Conservation (phyloP, 2,888 invertebrate species). For the Cremastinae sp. region DNA sequence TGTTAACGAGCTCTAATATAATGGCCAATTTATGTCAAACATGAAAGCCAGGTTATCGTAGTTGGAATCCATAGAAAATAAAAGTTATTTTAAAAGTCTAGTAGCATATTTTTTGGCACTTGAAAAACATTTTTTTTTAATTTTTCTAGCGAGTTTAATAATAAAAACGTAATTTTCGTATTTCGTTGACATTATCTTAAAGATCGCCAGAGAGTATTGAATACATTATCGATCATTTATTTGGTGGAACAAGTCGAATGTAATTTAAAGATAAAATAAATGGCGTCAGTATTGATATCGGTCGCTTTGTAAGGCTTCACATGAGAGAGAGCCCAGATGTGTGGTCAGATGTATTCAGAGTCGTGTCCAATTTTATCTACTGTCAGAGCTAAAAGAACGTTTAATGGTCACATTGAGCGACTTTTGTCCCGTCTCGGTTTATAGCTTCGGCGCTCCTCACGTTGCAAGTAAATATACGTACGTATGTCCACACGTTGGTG, state of each 20-base stretch:
- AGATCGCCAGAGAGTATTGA: too few relatives aligned
- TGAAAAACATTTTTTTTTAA: too few relatives aligned
- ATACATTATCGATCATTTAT: not conserved
- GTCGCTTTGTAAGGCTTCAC: slow-evolving; percentile 42
- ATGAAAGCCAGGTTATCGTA: too few relatives aligned
- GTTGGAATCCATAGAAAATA: too few relatives aligned
- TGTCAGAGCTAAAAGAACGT: slow-evolving; percentile 45
- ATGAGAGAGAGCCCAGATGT: slow-evolving; percentile 6
- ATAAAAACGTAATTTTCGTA: too few relatives aligned
- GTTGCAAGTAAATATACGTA: slow-evolving; percentile 6
- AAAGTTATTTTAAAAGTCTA: too few relatives aligned
- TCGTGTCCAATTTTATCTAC: slow-evolving; percentile 58
- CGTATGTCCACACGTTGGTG: too few relatives aligned
- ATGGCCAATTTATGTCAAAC: too few relatives aligned
- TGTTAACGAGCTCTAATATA: too few relatives aligned
- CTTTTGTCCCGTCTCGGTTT: slow-evolving; percentile 40
- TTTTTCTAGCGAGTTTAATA: too few relatives aligned
- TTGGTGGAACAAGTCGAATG: not conserved
- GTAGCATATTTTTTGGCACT: too few relatives aligned
- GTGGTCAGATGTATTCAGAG: slow-evolving; percentile 31
- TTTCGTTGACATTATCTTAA: too few relatives aligned
- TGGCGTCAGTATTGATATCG: slow-evolving; percentile 4
- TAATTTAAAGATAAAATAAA: slow-evolving; percentile 32
- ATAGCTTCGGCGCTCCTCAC: slow-evolving; percentile 14
- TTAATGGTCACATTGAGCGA: slow-evolving; percentile 29